Conservation (phyloP, 2,797 vertebrate genomes). For the Intellagama lesueurii region DNA sequence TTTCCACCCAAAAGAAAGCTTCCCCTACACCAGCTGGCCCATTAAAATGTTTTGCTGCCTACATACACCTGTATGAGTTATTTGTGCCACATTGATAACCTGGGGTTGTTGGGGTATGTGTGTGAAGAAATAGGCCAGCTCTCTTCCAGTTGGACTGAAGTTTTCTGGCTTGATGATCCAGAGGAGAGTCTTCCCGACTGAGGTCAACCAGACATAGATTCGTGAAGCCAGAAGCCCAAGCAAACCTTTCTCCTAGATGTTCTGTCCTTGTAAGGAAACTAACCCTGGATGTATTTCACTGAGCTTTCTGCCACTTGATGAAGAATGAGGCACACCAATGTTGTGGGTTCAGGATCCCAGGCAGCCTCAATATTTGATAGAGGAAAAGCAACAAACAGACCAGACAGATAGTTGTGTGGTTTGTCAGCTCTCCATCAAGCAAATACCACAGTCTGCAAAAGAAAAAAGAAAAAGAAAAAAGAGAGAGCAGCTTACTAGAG, state of each 20-base stretch:
- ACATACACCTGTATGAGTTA: background rate
- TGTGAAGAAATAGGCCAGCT: no score
- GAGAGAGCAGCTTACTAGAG: slow-evolving; percentile 23
- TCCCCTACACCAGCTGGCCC: background rate
- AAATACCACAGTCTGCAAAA: slow-evolving; percentile 2
- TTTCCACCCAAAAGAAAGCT: background rate
- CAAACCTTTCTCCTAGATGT: background rate
- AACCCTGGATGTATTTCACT: background rate
- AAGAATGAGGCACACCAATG: slow-evolving; percentile 3
- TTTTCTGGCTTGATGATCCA: no score
- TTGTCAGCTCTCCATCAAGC: slow-evolving; percentile 21
- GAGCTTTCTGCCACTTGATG: background rate
- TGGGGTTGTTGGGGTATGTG: no score
- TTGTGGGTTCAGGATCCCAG: slow-evolving; percentile 37
- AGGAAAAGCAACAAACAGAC: slow-evolving; percentile 31
- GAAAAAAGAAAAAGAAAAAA: no score
- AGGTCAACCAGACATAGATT: background rate
- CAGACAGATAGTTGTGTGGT: slow-evolving; percentile 21
- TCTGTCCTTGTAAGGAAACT: background rate
- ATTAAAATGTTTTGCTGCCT: background rate
- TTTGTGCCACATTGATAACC: background rate
- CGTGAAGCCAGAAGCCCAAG: background rate
- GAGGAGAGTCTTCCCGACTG: background rate
- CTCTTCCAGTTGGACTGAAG: background rate
- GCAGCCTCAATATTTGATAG: slow-evolving; percentile 24